These are phyloP conservation scores for Eunapius fragilis DNA, from an alignment of 37 sponge, comb jelly and placozoan species.

Conservation along the genomic window DNA sequence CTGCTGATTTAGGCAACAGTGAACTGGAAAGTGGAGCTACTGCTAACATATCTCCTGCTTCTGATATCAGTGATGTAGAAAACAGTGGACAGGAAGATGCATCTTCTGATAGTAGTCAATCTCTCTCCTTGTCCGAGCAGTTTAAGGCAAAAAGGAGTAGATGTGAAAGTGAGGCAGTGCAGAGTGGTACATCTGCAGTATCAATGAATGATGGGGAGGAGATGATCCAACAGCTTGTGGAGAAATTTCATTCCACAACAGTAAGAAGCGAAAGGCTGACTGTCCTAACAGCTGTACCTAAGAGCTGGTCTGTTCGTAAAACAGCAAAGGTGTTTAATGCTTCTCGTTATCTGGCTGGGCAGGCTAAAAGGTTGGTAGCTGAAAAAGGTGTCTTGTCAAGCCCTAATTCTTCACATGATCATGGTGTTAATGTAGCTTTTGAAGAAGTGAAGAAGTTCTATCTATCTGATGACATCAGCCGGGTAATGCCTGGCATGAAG, in stretches of 20 bases:
- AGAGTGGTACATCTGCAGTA: too few relatives aligned
- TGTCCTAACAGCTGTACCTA: constrained; percentile 14
- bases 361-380: constrained; percentile 24
- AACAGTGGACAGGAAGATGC: too few relatives aligned
- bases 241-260: constrained; percentile 39
- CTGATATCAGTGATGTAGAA: too few relatives aligned
- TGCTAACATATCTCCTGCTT: too few relatives aligned
- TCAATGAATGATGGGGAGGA: constrained; percentile 23
- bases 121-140: too few relatives aligned
- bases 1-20: too few relatives aligned
- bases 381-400: constrained; percentile 23
- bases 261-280: constrained; percentile 23
- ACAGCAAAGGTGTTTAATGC: constrained; percentile 5
- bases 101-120: too few relatives aligned
- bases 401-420: constrained; percentile 29
- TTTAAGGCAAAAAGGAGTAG: too few relatives aligned
- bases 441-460: constrained; percentile 13
- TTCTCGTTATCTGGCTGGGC: constrained; percentile 23
- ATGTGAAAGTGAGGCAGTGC: too few relatives aligned
- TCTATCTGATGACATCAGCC: constrained; percentile 21
- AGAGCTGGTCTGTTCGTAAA: constrained; percentile 11
- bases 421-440: background rate
- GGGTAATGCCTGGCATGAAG: constrained; percentile 41
- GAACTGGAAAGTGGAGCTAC: too few relatives aligned
- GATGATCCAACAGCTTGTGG: constrained; percentile 46